A percentile compares a stretch with the other conserved stretches of the same genome.
These are phyloP conservation scores for Anorthoa munda DNA, from an alignment of 2,888 invertebrate species.

Conservation along the genomic window DNA sequence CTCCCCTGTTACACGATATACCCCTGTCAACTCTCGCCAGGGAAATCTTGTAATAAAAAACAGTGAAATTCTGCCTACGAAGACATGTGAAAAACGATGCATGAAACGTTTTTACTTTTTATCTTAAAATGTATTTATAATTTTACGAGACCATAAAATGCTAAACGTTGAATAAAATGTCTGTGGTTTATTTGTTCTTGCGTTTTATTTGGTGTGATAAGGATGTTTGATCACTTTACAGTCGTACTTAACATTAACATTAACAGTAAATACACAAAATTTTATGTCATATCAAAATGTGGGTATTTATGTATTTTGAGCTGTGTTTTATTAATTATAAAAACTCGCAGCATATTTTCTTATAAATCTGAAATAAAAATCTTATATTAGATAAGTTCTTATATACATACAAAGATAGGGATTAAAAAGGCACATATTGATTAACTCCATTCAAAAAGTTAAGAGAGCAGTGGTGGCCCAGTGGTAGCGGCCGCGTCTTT, in stretches of 20 bases:
- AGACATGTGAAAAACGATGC: slow-evolving; percentile 20
- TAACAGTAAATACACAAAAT: slow-evolving; percentile 39
- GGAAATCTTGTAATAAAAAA: slow-evolving; percentile 29
- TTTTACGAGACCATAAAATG: slow-evolving; percentile 69
- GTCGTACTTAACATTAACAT: slow-evolving; percentile 32
- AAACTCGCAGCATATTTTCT: neutral
- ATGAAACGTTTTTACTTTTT: slow-evolving; percentile 47
- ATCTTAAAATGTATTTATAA: slow-evolving; percentile 63
- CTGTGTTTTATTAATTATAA: slow-evolving; percentile 14
- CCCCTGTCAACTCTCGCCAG: slow-evolving; percentile 15
- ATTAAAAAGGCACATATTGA: neutral
- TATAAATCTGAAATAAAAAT: neutral
- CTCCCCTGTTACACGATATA: slow-evolving; percentile 7
- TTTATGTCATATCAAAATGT: slow-evolving; percentile 37
- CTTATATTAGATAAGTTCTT: neutral
- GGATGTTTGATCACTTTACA: slow-evolving; percentile 48
- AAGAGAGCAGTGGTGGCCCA: too few species aligned
- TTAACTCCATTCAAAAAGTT: neutral
- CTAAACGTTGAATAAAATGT: slow-evolving; percentile 50
- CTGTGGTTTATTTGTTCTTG: slow-evolving; percentile 58
- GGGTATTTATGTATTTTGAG: slow-evolving; percentile 19
- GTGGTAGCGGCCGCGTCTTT: too few species aligned
- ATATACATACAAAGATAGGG: neutral
- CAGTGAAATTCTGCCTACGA: neutral
- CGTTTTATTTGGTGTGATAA: slow-evolving; percentile 58